phyloP scores from a whole-genome alignment of 1,140 invertebrate species.

The Orius insidiosus region DNA sequence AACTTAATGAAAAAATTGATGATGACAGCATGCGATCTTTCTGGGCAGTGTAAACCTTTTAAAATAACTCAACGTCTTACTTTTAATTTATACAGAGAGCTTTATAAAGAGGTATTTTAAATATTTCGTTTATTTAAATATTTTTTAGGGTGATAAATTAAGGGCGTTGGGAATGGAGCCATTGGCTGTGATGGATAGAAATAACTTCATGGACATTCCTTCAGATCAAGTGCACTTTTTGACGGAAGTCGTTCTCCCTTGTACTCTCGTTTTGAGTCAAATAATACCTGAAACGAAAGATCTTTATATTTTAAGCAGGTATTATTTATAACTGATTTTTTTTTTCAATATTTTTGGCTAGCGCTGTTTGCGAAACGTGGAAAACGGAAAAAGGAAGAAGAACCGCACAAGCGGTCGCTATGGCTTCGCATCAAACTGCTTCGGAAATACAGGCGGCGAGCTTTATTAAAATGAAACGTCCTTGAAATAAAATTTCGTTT shows the following conservation, averaged over 20 bases:
- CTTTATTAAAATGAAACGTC: no score
- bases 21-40: slow-evolving; percentile 38
- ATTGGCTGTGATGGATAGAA: slow-evolving; percentile 1
- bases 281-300: slow-evolving; percentile 4
- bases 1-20: slow-evolving; percentile 32
- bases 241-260: slow-evolving; percentile 4
- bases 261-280: slow-evolving; percentile 1
- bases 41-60: slow-evolving; percentile 35
- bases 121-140: not conserved
- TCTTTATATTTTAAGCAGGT: slow-evolving; percentile 1
- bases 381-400: no score
- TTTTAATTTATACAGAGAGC: no score
- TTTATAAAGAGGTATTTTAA: no score
- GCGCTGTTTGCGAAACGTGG: no score
- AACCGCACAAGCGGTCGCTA: no score
- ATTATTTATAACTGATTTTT: no score
- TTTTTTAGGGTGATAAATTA: slow-evolving; percentile 1
- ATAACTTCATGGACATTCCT: slow-evolving; percentile 1
- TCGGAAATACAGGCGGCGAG: no score
- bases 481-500: not conserved
- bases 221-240: slow-evolving; percentile 6
- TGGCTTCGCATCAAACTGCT: no score
- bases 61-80: slow-evolving; percentile 19
- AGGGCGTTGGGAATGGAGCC: not conserved
- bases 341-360: no score